These are phyloP conservation scores for Equus quagga DNA, from an alignment of 2,113 vertebrate species.

Conservation along the genomic window DNA sequence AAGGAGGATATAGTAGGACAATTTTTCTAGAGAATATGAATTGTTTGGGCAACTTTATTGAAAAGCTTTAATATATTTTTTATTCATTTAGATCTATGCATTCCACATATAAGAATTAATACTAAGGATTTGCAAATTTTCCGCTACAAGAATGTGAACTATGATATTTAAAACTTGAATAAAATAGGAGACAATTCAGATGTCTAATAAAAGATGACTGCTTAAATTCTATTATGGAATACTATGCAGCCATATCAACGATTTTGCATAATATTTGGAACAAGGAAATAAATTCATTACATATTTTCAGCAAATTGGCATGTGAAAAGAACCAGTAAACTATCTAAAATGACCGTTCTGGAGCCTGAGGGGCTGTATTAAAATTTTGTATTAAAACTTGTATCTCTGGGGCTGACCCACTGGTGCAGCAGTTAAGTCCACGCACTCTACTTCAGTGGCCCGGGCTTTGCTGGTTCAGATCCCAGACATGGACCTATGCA, in stretches of 20 bases:
- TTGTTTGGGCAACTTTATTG: not conserved
- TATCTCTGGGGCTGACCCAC: not conserved
- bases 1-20: not conserved
- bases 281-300: not conserved
- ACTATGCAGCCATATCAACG: not conserved
- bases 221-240: not conserved
- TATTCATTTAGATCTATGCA: not conserved
- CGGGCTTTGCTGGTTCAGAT: too few relatives aligned
- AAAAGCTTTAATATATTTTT: not conserved
- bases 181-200: not conserved
- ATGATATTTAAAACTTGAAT: not conserved
- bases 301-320: not conserved
- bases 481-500: too few relatives aligned
- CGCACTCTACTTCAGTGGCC: too few relatives aligned
- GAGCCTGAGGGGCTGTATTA: not conserved
- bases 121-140: not conserved
- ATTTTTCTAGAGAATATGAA: constrained; percentile 2
- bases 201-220: not conserved
- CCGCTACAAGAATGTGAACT: not conserved
- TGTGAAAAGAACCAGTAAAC: not conserved
- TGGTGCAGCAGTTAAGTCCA: too few relatives aligned
- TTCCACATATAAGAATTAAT: not conserved
- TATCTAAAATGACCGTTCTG: not conserved
- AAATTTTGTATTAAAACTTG: not conserved
- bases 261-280: constrained; percentile 25